Evolutionary conservation across 2,113 vertebrate species (phyloP).

Genomic region (Callionymus lyra): DNA sequence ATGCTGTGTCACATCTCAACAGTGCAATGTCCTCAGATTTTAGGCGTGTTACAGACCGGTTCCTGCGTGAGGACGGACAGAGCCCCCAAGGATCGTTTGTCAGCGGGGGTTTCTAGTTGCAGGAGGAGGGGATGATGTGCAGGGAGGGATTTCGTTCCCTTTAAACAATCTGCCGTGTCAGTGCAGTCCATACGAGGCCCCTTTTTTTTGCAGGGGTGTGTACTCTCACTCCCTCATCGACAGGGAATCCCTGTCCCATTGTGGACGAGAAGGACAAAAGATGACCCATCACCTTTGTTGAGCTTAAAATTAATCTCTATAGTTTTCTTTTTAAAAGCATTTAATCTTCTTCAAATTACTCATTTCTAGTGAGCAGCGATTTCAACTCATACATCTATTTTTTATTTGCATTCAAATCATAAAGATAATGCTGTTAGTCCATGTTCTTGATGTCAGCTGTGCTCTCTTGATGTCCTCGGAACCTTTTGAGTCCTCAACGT

Average conservation of each 20-base stretch:
- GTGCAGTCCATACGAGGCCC: conserved; percentile 37
- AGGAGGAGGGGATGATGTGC: conserved; percentile 38
- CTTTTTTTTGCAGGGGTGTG: conserved; percentile 36
- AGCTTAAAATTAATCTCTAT: background rate
- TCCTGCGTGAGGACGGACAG: conserved; percentile 3
- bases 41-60: background rate
- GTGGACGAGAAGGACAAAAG: conserved; percentile 13
- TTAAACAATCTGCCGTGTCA: conserved; percentile 55
- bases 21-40: too few relatives aligned
- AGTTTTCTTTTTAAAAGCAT: too few relatives aligned
- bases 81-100: conserved; percentile 20
- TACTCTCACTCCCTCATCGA: conserved; percentile 25
- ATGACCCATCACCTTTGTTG: background rate
- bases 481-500: too few relatives aligned
- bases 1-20: conserved; percentile 1
- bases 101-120: conserved; percentile 41
- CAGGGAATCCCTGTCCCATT: conserved; percentile 47
- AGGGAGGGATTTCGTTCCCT: conserved; percentile 49
- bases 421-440: too few relatives aligned
- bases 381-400: too few relatives aligned
- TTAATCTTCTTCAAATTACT: too few relatives aligned
- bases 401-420: too few relatives aligned
- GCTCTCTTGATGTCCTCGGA: too few relatives aligned
- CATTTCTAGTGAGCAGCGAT: too few relatives aligned
- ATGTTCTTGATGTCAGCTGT: too few relatives aligned